phyloP scores from a whole-genome alignment of 2,797 vertebrate genomes.

The Sardinella longiceps region DNA sequence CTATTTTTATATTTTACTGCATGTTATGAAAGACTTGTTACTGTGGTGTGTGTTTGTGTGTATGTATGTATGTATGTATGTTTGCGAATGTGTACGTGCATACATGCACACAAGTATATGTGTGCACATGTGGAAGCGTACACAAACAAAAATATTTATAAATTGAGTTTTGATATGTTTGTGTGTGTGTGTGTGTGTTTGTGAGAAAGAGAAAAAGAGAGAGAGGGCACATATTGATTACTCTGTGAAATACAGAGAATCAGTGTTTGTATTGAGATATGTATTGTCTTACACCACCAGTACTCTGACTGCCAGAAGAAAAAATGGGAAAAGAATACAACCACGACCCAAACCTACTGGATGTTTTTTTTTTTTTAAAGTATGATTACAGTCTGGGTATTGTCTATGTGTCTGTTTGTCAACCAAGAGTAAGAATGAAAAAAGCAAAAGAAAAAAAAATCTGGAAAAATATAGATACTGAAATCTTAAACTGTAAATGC shows the following conservation, averaged over 20 bases:
- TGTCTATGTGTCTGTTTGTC: neutral
- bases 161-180: neutral
- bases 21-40: slow-evolving; percentile 65
- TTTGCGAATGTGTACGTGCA: neutral
- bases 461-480: neutral
- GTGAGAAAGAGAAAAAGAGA: neutral
- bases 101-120: neutral
- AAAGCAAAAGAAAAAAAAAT: neutral
- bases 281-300: neutral
- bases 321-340: neutral
- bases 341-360: neutral
- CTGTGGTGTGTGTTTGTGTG: neutral
- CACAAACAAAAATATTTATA: neutral
- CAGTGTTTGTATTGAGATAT: slow-evolving; percentile 13
- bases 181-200: neutral
- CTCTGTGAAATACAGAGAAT: neutral
- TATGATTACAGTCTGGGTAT: neutral
- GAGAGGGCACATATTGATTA: too few relatives aligned
- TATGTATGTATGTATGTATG: neutral
- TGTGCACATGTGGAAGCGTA: neutral
- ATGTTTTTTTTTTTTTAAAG: neutral
- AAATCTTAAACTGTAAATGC: neutral
- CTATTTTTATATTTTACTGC: slow-evolving; percentile 97
- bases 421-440: neutral
- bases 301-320: neutral